These are phyloP conservation scores for Melanotaenia nigrans DNA, from an alignment of 2,797 vertebrate species.

Conservation along the genomic window DNA sequence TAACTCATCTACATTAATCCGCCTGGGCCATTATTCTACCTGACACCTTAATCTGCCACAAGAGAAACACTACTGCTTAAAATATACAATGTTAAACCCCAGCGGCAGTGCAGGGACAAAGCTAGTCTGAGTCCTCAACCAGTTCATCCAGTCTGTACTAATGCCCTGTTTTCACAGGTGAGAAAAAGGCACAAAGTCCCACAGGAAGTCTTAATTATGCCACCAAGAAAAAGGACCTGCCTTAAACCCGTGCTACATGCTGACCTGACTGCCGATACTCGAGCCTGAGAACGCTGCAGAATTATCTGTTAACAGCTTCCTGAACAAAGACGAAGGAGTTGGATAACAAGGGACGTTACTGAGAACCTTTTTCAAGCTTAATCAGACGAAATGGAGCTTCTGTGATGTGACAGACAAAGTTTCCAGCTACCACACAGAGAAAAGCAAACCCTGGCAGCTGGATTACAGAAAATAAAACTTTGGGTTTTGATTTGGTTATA, in stretches of 20 bases:
- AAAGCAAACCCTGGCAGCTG: slow-evolving; percentile 13
- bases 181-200: slow-evolving; percentile 66
- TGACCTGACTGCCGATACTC: slow-evolving; percentile 29
- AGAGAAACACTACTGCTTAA: slow-evolving; percentile 72
- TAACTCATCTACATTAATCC: slow-evolving; percentile 47
- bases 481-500: slow-evolving; percentile 4
- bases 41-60: slow-evolving; percentile 76
- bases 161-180: slow-evolving; percentile 69
- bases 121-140: slow-evolving; percentile 67
- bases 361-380: not conserved
- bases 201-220: slow-evolving; percentile 68
- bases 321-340: slow-evolving; percentile 31
- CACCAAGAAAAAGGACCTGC: slow-evolving; percentile 54
- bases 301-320: slow-evolving; percentile 30
- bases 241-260: slow-evolving; percentile 53
- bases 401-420: too few relatives aligned
- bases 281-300: slow-evolving; percentile 30
- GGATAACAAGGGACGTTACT: slow-evolving; percentile 8
- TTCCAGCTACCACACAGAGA: slow-evolving; percentile 4
- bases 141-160: slow-evolving; percentile 74
- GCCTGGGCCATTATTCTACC: slow-evolving; percentile 66
- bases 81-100: slow-evolving; percentile 66
- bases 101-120: slow-evolving; percentile 62
- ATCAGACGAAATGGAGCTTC: too few relatives aligned
- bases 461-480: slow-evolving; percentile 33